phyloP scores from a whole-genome alignment of 1,140 invertebrate species.

The Drosophila grimshawi region DNA sequence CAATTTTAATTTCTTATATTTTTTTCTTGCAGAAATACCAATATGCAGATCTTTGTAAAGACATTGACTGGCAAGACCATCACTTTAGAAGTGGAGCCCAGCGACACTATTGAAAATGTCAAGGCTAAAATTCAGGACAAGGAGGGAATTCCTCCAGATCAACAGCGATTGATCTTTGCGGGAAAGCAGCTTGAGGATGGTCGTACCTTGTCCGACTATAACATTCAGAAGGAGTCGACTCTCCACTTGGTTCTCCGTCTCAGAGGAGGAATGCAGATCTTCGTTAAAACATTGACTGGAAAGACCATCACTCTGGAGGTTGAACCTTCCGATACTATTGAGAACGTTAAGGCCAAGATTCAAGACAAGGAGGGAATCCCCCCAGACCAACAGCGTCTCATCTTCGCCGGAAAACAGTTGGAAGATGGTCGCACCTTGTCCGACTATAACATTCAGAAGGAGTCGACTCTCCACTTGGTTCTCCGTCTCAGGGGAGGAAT shows the following conservation, averaged over 20 bases:
- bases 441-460: constrained; percentile 95
- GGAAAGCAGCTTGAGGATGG: constrained; percentile 93
- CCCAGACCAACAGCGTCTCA: constrained; percentile 90
- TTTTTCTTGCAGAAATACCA: constrained; percentile 1
- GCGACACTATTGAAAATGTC: constrained; percentile 93
- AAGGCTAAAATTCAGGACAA: constrained; percentile 92
- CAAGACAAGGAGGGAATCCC: constrained; percentile 91
- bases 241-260: constrained; percentile 94
- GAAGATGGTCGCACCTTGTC: constrained; percentile 91
- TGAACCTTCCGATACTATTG: constrained; percentile 92
- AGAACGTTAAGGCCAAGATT: constrained; percentile 93
- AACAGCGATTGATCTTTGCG: constrained; percentile 90
- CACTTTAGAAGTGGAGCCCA: constrained; percentile 92
- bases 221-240: constrained; percentile 96
- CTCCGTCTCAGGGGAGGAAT: constrained; percentile 93
- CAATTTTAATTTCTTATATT: constrained; percentile 4
- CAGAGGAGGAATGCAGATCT: constrained; percentile 93
- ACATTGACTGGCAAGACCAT: constrained; percentile 94
- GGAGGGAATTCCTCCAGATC: constrained; percentile 90
- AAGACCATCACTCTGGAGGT: constrained; percentile 94
- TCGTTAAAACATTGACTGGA: constrained; percentile 92
- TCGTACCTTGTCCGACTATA: constrained; percentile 91
- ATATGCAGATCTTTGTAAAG: constrained; percentile 92
- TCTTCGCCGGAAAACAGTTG: constrained; percentile 88
- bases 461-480: constrained; percentile 96